Conservation (phyloP, 2,113 vertebrate species). For the Pelvicachromis taeniatus region DNA sequence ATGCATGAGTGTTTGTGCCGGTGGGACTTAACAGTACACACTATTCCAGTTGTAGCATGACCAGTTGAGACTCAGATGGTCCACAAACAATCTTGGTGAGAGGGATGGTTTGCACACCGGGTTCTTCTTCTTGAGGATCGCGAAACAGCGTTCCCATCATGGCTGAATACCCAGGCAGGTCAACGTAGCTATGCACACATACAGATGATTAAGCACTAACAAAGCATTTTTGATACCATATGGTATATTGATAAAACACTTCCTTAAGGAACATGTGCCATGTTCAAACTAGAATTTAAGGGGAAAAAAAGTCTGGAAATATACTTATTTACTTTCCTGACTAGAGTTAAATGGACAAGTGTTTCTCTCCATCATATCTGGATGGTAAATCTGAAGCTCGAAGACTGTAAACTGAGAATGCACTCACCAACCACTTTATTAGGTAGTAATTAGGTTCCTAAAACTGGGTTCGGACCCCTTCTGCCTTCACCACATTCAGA, state of each 20-base stretch:
- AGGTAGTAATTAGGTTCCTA: background rate
- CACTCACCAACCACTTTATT: background rate
- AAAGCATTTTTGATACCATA: background rate
- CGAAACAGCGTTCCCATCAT: conserved; percentile 86
- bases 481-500: background rate
- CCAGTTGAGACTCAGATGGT: conserved; percentile 86
- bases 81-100: conserved; percentile 84
- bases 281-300: too few relatives aligned
- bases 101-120: conserved; percentile 77
- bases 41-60: conserved; percentile 89
- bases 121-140: conserved; percentile 78
- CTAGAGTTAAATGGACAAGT: rapidly evolving
- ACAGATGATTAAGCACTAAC: background rate
- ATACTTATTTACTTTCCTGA: background rate
- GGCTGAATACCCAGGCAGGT: conserved; percentile 83
- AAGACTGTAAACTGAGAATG: background rate
- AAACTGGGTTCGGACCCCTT: background rate
- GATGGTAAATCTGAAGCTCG: background rate
- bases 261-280: too few relatives aligned
- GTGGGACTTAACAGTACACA: conserved; percentile 36
- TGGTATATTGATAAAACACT: background rate
- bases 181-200: conserved; percentile 72
- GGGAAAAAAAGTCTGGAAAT: background rate
- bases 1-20: background rate
- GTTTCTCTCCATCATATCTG: background rate